Percentiles rank a stretch among this genome's conserved stretches.
phyloP scores from a whole-genome alignment of 2,113 vertebrate species.

The Nesoenas mayeri region DNA sequence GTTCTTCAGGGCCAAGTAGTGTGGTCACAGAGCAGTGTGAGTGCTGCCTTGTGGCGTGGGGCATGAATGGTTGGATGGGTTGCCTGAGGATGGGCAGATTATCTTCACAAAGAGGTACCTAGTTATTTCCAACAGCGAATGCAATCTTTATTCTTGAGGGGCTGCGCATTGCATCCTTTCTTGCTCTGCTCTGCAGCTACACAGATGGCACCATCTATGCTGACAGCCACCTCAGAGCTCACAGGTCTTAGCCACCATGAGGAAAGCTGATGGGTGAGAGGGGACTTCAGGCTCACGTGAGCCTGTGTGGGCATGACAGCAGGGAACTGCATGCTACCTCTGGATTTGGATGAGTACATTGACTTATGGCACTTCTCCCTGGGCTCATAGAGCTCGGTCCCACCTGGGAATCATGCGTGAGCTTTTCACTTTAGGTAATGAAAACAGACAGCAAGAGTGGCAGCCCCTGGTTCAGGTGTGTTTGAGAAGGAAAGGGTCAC shows the following conservation, averaged over 20 bases:
- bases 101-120: not conserved
- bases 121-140: not conserved
- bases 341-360: fast-evolving
- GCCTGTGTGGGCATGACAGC: not conserved
- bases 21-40: not conserved
- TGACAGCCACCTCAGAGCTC: not conserved
- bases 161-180: not conserved
- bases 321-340: fast-evolving
- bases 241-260: fast-evolving
- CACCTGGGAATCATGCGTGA: no score
- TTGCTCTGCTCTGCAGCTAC: not conserved
- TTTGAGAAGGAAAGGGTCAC: not conserved
- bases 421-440: not conserved
- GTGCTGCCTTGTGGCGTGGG: not conserved
- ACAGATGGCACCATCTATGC: not conserved
- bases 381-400: fast-evolving
- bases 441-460: fast-evolving
- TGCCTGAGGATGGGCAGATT: not conserved
- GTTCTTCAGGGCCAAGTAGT: not conserved
- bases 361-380: not conserved
- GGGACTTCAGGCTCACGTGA: not conserved
- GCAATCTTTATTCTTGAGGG: not conserved
- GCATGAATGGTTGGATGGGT: not conserved
- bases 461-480: not conserved
- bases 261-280: not conserved